Base-by-base conservation (phyloP, 2,797 vertebrate species). In the Erethizon dorsatum region DNA sequence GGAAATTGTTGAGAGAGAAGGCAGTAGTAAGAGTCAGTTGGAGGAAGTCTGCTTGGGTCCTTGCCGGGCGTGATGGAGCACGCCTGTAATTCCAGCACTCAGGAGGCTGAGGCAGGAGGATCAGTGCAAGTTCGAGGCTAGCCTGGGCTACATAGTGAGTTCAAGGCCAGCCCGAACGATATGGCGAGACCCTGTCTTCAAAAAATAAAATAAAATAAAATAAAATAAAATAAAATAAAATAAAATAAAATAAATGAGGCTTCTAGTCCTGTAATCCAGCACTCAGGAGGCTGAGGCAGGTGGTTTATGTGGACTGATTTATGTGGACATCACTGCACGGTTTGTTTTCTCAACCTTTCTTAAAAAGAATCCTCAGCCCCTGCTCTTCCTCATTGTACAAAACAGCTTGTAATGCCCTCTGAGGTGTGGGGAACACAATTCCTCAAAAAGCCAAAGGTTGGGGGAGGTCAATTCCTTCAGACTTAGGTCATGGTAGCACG, bases 361-460 rank as follows among this genome's bases (percentile, higher is more conserved):
- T 95, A 57, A 90, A 94, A 89, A 63, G 77, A 73, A 59, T 88
- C 65, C 26, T 11, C 56, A 20, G 50, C n/a, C 97, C 96, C 88
- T 88, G 88, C 59, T 15, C 71, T 33, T 45, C 59, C 37, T 28
- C 37, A 33, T 88, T 87, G 65, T 96, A 92, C 37, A 3, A 63
- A 71, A 52, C 50, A 69, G 22, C 33, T 65, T 85, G 54, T 54
- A 37, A 75, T 47, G n/a, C 63, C 88, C 17, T 82, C 31, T 56
- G 52, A 45, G 95, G 65, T 75, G 12, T 75, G 63, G 71, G 80
- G 24, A 57, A 33, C 0, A 45, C 41, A 90, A 65, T 59, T 77
- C 24, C 2, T 22, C n/a, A 65, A 71, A 61, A 90, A 33, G 47
- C 6, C 22, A 93, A 54, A 54, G 31, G 33, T n/a, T 15, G 65